Conservation (phyloP, 64 coral and sea anemone species). For the Montipora efflorescens region DNA sequence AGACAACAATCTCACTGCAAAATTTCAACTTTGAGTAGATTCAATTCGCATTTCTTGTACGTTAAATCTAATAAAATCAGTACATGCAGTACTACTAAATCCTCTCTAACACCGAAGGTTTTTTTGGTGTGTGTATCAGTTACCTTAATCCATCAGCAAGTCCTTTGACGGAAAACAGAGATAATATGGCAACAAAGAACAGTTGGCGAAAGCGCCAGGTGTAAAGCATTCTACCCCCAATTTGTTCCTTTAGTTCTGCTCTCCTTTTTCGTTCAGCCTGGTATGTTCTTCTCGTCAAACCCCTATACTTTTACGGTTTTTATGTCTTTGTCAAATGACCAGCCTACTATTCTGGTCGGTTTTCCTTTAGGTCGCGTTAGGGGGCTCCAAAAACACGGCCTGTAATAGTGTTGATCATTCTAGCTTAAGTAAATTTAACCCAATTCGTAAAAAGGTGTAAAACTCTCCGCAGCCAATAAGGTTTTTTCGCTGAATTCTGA, state of each 20-base stretch:
- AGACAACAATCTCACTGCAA: too few relatives aligned
- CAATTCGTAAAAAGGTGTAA: not conserved
- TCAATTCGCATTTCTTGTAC: too few relatives aligned
- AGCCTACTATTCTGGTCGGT: not conserved
- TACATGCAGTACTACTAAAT: not conserved
- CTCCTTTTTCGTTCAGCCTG: not conserved
- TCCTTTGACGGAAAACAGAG: not conserved
- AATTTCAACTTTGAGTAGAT: too few relatives aligned
- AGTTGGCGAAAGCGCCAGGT: not conserved
- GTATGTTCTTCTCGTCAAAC: not conserved
- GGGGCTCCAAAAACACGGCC: not conserved
- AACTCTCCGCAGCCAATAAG: not conserved
- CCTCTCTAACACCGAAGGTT: not conserved
- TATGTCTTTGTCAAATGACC: not conserved
- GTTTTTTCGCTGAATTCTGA: not conserved
- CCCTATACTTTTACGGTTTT: not conserved
- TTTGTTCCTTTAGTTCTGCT: not conserved
- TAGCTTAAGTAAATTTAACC: conserved; percentile 37
- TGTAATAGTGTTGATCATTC: conserved; percentile 39
- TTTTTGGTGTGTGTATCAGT: not conserved
- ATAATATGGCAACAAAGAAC: not conserved
- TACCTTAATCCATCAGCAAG: conserved; percentile 31
- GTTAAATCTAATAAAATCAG: not conserved
- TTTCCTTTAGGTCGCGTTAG: not conserved
- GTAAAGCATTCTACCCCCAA: not conserved